Evolutionary conservation across 1,140 invertebrate species (phyloP), one percentile per base, ranked within the genome.

Genomic region (Pomacea maculata): DNA sequence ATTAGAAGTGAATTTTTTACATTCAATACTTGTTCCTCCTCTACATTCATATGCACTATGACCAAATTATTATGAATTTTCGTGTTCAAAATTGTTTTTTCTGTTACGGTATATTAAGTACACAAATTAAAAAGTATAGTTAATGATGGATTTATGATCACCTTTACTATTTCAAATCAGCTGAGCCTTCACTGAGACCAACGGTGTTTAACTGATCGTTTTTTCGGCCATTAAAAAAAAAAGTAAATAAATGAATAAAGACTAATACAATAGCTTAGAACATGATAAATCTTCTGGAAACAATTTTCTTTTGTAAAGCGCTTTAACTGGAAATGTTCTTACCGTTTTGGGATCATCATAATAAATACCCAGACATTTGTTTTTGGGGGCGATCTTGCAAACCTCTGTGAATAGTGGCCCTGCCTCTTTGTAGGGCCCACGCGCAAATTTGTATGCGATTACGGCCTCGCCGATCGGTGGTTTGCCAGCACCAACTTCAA

Each of bases 321-420:
- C 6, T 45, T 45, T 45, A 45, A 45, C 34, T 45, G 34, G 34
- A 34, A 61, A 1, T 61, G 1, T 70, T 78, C 85, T 85, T 87
- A 92, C 92, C 87, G 88, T 84, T 75, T 91, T 85, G 0, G 92
- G 92, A 82, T 92, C 90, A 79, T 92, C 92, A 83, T 92, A 92
- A 84, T 92, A 92, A 14, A 92, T 86, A n/a, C 92, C 92, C 45
- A 92, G 79, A 45, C 84, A 86, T 75, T 87, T 88, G 73, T 89
- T 86, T 34, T 89, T 79, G 11, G 92, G 91, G 29, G 86, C 85
- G n/a, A 91, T 79, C 17, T 81, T 84, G 65, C 88, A 86, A 4
- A 88, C 85, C 84, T 92, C 89, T 3, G 90, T 90, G 83, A 92
- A 92, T 15, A 91, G 73, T 11, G 85, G 84, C 3, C 92, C 91